Evolutionary conservation across 2,113 vertebrate species (phyloP).

Genomic region (Enhydra lutris): DNA sequence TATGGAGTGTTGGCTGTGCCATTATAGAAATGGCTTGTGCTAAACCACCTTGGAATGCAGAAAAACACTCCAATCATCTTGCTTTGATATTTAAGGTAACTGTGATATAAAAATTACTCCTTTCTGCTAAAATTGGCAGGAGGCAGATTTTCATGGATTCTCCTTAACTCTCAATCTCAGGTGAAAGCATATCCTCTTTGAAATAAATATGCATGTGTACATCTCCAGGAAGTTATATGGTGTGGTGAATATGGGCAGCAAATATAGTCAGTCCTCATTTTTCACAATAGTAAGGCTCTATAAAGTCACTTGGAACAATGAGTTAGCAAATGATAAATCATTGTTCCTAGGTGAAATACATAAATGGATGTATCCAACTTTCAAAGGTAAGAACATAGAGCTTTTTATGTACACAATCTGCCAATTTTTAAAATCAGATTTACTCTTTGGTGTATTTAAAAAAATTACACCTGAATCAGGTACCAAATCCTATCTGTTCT

Average conservation of each 20-base stretch:
- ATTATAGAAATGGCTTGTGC: slow-evolving; percentile 95
- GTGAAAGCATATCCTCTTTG: not conserved
- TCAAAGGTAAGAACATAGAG: not conserved
- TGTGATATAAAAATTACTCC: not conserved
- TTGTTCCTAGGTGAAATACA: not conserved
- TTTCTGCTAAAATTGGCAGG: slow-evolving; percentile 11
- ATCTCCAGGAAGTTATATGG: not conserved
- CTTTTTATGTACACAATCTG: not conserved
- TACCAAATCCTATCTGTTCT: not conserved
- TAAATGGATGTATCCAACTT: not conserved
- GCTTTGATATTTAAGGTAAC: slow-evolving; percentile 94
- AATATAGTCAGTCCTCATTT: not conserved
- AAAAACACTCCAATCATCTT: slow-evolving; percentile 94
- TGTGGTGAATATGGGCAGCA: not conserved
- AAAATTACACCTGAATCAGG: not conserved
- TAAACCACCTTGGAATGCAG: slow-evolving; percentile 94
- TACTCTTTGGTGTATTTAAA: not conserved
- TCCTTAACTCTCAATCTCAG: not conserved
- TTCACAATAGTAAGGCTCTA: not conserved
- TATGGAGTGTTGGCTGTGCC: slow-evolving; percentile 93
- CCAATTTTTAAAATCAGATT: not conserved
- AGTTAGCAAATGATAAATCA: not conserved
- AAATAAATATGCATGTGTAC: not conserved
- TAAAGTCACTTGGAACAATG: not conserved
- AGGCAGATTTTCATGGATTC: not conserved